Percentiles rank a stretch among this genome's conserved stretches.
These are phyloP conservation scores for Pangasius mekongensis DNA, from an alignment of 2,797 vertebrate genomes.

Conservation along the genomic window DNA sequence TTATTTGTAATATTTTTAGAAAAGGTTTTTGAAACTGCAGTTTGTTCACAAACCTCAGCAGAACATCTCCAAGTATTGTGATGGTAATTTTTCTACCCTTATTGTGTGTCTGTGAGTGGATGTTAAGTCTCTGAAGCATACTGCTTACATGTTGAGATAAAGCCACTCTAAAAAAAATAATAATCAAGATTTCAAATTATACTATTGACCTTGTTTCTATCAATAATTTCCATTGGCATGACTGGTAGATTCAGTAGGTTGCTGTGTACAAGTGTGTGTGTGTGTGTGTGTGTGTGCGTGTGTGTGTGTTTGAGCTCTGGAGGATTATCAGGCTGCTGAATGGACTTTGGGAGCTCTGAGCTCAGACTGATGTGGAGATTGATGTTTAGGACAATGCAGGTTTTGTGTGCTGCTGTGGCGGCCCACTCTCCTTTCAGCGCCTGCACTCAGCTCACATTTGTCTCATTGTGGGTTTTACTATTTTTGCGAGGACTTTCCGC, in stretches of 20 bases:
- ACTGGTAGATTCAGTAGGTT: neutral
- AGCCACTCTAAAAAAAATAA: neutral
- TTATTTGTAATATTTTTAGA: neutral
- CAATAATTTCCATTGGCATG: neutral
- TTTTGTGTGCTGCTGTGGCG: conserved; percentile 39
- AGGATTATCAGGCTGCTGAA: conserved; percentile 52
- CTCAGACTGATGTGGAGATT: conserved; percentile 51
- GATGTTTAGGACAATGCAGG: conserved; percentile 48
- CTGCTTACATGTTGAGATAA: neutral
- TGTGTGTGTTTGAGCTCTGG: conserved; percentile 8
- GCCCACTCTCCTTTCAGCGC: neutral
- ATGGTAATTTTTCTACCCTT: neutral
- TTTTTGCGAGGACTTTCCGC: neutral
- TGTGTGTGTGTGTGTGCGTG: neutral
- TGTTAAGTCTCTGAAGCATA: neutral
- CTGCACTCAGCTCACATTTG: neutral
- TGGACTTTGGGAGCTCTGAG: conserved; percentile 43
- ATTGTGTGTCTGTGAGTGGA: neutral
- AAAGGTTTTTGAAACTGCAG: neutral
- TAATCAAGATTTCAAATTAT: neutral
- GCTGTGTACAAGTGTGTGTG: neutral
- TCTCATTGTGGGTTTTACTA: neutral
- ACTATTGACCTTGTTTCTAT: neutral
- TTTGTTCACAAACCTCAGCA: neutral
- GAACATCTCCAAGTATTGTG: neutral